Base-by-base conservation (phyloP, 1,140 invertebrate genomes). In the Periplaneta americana region DNA sequence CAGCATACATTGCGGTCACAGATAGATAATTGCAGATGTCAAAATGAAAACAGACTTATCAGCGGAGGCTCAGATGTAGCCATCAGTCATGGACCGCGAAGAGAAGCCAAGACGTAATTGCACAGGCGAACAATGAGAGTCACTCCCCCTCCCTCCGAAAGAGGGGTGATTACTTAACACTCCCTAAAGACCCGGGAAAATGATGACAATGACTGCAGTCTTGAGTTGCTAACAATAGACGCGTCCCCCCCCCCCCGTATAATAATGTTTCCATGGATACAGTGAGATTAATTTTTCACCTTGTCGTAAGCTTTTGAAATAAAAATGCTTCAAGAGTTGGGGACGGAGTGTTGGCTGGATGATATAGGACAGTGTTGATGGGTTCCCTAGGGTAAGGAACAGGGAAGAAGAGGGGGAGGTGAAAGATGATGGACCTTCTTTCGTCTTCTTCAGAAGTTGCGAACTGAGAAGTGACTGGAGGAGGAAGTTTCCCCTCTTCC, bases 371-470 rank as follows among this genome's bases (percentile, higher is more conserved):
- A n/a, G 48, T 66, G n/a, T 66, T 66, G 48, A n/a, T 66, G n/a
- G 22, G n/a, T 9, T 66, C 48, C 48, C 48, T 1, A 66, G 48
- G 48, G 48, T n/a, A 66, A 28, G 22, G n/a, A 66, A 66, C 22
- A 28, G 48, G 22, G 28, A 28, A 28, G 75, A 13, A 18, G 31
- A 31, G 31, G 15, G 33, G 15, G 31, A 31, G 75, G n/a, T 34
- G 75, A 28, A 36, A 36, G 31, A 77, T 33, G 75, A 77, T 77
- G 75, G 75, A 77, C 75, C 31, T 77, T n/a, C 75, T 77, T 36
- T 34, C 75, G 33, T 34, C 75, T 77, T 66, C n/a, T 28, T 66
- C 48, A 66, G 48, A 66, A 66, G 48, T 66, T 66, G 48, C 48
- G 28, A 66, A 66, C 22, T n/a, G 48, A 5, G 75, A 13, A 77